Conservation (phyloP, 2,797 vertebrate genomes). For the Tadarida brasiliensis region DNA sequence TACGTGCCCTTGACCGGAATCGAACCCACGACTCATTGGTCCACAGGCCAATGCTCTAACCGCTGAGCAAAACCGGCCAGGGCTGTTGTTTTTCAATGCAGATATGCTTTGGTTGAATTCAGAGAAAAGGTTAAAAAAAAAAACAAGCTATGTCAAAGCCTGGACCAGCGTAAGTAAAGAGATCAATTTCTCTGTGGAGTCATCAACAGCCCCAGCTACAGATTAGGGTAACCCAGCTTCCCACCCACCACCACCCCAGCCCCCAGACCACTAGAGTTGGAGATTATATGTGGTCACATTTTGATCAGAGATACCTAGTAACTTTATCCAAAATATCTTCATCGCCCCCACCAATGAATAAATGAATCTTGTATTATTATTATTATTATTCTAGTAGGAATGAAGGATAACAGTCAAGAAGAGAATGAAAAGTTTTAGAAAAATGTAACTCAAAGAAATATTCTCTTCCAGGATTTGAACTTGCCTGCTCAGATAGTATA, state of each 20-base stretch:
- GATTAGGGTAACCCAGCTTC: background rate
- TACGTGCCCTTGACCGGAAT: too few relatives aligned
- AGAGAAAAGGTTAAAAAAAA: background rate
- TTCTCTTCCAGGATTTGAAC: conserved; percentile 45
- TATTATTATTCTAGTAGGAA: conserved; percentile 29
- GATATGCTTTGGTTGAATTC: background rate
- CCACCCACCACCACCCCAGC: background rate
- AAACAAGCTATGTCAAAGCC: background rate
- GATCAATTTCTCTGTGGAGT: background rate
- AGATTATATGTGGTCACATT: background rate
- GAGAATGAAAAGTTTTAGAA: conserved; percentile 46
- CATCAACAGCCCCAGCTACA: background rate
- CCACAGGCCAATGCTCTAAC: too few relatives aligned
- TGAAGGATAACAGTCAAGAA: conserved; percentile 49
- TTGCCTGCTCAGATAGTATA: conserved; percentile 17
- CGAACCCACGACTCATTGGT: too few relatives aligned
- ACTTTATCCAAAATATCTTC: conserved; percentile 32
- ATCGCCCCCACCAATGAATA: background rate
- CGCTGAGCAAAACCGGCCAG: too few relatives aligned
- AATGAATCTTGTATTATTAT: conserved; percentile 26
- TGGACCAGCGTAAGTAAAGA: background rate
- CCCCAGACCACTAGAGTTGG: background rate
- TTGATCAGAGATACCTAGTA: background rate
- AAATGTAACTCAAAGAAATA: conserved; percentile 63
- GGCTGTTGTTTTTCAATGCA: conserved; percentile 18